Evolutionary conservation across 1,140 invertebrate genomes (phyloP), one percentile per base, ranked within the genome.

Genomic region (Drosophila mauritiana): DNA sequence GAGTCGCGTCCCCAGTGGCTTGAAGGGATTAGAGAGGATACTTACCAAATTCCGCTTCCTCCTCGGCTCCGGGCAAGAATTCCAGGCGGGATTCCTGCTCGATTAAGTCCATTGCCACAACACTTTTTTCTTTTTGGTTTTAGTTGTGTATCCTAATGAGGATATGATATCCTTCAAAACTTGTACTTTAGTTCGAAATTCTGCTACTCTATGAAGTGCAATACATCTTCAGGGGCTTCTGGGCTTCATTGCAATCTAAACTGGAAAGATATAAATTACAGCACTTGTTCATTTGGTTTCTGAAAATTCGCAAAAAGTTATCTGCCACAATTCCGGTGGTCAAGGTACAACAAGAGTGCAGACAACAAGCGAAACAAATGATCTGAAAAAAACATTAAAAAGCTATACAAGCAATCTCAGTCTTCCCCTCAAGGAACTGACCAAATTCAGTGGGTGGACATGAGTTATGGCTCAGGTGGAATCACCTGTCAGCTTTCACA

Each of bases 31-130:
- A 69, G 48, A 48, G 22, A 15, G 10, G 8, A 7, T 3, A 62
- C 83, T 88, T 63, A 88, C 83, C 83, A 36, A 86, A 86, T n/a
- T 86, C 83, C 3, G 83, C 83, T 37, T 88, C 83, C 63, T 88
- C 83, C 39, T 89, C 80, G 37, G 83, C 83, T 7, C 83, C 83
- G 4, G 83, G 83, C 76, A 88, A 49, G 12, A 88, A 40, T 51
- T 88, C 76, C 45, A 79, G 36, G 15, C 70, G 83, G 31, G 56
- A 8, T 40, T 79, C 65, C 20, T 69, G 43, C 27, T 78, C 58
- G 64, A 58, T 74, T 53, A 78, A 51, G 46, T 88, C 85, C 52
- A 55, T 48, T 40, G 67, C 80, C 84, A 79, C 82, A 58, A 7
- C 45, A 27, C 40, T 58, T 5, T 22, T 36, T 48, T 31, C 12